These are phyloP conservation scores for Pelobates fuscus DNA, from an alignment of 2,113 vertebrate genomes.

Conservation along the genomic window DNA sequence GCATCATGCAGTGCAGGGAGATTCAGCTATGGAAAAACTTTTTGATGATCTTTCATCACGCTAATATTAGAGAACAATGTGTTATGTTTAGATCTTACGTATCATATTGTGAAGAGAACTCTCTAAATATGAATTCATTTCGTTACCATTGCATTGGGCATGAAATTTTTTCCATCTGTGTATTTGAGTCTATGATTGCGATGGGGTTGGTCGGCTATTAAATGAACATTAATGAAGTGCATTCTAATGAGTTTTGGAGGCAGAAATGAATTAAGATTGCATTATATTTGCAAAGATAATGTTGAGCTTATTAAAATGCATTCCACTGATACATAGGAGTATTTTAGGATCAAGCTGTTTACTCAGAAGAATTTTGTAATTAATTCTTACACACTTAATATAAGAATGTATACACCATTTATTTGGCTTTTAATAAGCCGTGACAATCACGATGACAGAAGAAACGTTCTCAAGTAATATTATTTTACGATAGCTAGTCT, in stretches of 20 bases:
- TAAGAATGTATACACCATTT: conserved; percentile 12
- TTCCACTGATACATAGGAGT: conserved; percentile 25
- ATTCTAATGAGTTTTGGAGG: conserved; percentile 4
- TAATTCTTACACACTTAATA: conserved; percentile 25
- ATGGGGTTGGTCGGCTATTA: conserved; percentile 37
- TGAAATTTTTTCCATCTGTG: conserved; percentile 32
- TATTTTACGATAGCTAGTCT: too few species aligned
- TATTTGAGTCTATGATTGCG: too few species aligned
- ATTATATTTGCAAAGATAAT: conserved; percentile 34
- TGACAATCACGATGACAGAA: too few species aligned
- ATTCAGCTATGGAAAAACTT: too few species aligned
- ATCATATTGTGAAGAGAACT: conserved; percentile 8
- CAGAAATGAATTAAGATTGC: conserved; percentile 44
- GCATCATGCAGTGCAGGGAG: too few species aligned
- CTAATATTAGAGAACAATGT: too few species aligned
- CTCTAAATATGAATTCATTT: conserved; percentile 32
- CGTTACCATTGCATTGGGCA: background rate
- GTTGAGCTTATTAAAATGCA: too few species aligned
- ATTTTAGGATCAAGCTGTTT: conserved; percentile 27
- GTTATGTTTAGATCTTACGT: background rate
- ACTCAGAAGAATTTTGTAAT: conserved; percentile 30
- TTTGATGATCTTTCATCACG: too few species aligned
- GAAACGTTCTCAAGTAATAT: too few species aligned
- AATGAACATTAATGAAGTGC: conserved; percentile 33
- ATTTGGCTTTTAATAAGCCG: conserved; percentile 18